Percentiles rank a stretch among this genome's conserved stretches.
Evolutionary conservation across 92 coral and sea anemone species (phyloP).

Genomic region (Umimayanthus chanpuru): DNA sequence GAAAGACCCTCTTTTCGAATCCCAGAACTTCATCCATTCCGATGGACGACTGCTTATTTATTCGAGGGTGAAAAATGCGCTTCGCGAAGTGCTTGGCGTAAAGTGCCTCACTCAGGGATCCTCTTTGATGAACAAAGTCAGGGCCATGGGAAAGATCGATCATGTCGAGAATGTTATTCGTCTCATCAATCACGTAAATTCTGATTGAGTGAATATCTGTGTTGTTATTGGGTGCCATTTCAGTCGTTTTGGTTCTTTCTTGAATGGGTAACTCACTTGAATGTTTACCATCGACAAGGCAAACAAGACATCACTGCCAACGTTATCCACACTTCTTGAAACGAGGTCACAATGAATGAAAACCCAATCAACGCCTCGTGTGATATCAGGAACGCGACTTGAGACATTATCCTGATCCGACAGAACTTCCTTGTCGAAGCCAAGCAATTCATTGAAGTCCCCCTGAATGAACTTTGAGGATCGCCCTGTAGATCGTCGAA

Average conservation of each 20-base stretch:
- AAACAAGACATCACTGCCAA: no score
- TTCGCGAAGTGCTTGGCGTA: background rate
- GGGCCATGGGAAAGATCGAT: no score
- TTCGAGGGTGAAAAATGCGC: background rate
- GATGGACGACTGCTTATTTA: background rate
- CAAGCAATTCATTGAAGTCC: background rate
- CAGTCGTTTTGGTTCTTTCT: background rate
- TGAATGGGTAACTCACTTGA: no score
- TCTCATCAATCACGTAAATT: no score
- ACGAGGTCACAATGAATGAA: background rate
- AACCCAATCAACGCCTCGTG: background rate
- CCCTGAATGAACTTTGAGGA: background rate
- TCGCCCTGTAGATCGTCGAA: background rate
- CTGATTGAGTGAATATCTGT: background rate
- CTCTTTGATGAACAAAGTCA: no score
- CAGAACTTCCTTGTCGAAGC: background rate
- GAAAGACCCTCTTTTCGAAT: background rate
- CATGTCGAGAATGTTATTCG: no score
- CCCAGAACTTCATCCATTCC: no score
- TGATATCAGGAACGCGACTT: background rate
- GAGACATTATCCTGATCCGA: background rate
- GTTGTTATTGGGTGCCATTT: background rate
- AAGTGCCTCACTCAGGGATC: no score
- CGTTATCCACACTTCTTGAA: background rate
- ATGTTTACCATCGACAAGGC: no score